phyloP scores from a whole-genome alignment of 1,140 invertebrate genomes.

The Hyposmocoma kahamanoa region DNA sequence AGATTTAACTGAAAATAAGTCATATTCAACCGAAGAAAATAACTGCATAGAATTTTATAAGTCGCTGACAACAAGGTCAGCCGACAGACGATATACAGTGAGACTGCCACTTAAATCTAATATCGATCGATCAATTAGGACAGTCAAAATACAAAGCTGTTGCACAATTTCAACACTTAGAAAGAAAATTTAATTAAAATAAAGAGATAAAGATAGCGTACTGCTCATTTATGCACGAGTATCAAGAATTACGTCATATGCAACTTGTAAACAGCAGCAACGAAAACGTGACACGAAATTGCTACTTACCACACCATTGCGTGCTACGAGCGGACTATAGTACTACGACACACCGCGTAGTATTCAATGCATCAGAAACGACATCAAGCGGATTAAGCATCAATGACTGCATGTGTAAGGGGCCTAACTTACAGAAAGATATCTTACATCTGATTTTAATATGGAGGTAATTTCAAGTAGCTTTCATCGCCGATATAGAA shows the following conservation, averaged over 20 bases:
- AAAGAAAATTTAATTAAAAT: neutral
- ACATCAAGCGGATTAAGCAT: neutral
- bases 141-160: neutral
- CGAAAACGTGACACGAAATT: neutral
- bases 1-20: neutral
- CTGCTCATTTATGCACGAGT: slow-evolving; percentile 4
- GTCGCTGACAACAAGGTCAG: neutral
- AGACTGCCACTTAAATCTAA: neutral
- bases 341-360: neutral
- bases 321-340: neutral
- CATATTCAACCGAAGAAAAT: neutral
- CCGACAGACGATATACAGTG: neutral
- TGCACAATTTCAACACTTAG: neutral
- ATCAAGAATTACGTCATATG: slow-evolving; percentile 3
- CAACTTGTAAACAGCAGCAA: neutral
- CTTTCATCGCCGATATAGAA: slow-evolving; percentile 4
- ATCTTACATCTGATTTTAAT: neutral
- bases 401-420: slow-evolving; percentile 5
- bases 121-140: neutral
- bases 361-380: slow-evolving; percentile 1
- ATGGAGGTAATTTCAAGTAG: neutral
- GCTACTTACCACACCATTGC: slow-evolving; percentile 1
- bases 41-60: neutral
- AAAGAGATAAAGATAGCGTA: neutral
- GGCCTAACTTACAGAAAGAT: slow-evolving; percentile 6